Base-by-base conservation (phyloP, 2,113 vertebrate genomes). In the Meleagris gallopavo region DNA sequence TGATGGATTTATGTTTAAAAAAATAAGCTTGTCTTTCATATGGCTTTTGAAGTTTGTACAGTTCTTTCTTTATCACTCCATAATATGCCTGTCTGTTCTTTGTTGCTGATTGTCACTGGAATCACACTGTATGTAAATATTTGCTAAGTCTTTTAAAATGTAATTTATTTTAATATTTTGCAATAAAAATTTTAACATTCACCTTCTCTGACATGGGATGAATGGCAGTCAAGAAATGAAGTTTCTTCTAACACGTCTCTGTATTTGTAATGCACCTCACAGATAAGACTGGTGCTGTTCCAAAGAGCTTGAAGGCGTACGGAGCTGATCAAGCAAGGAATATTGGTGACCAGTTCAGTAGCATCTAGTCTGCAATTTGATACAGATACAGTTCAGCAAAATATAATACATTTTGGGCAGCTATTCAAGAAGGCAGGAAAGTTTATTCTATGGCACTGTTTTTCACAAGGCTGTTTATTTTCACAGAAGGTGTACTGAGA, bases 91-190 rank as follows among this genome's bases (percentile, higher is more conserved):
- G 84, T 95, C 43, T 88, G 93, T 96, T 80, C 64, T 90, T 82
- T 93, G 54, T 96, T 95, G 78, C 82, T 94, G 93, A 94, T 95
- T 89, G 90, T 96, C 96, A 96, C 96, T 95, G 93, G 96, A 97
- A 95, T 96, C 85, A 96, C 96, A 96, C 97, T 97, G 97, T 98
- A 93, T 98, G 97, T 97, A 98, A 94, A 97, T 97, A 94, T 92
- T 96, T 92, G 90, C 78, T 71, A 90, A 90, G 93, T 94, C 94
- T 96, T 94, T 94, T 95, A 96, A 96, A 96, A 96, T 98, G 97
- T 98, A 98, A 98, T 98, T 98, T 98, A 98, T 98, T 98, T 98
- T 97, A 97, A 97, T 97, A 93, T 98, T 98, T 97, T 97, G 75
- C 96, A 98, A 98, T 98, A 98, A 98, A 98, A 97, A 73, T 27